A percentile compares a stretch with the other conserved stretches of the same genome.
These are phyloP conservation scores for Ephydatia muelleri DNA, from an alignment of 37 sponge, comb jelly and placozoan species.

Conservation along the genomic window DNA sequence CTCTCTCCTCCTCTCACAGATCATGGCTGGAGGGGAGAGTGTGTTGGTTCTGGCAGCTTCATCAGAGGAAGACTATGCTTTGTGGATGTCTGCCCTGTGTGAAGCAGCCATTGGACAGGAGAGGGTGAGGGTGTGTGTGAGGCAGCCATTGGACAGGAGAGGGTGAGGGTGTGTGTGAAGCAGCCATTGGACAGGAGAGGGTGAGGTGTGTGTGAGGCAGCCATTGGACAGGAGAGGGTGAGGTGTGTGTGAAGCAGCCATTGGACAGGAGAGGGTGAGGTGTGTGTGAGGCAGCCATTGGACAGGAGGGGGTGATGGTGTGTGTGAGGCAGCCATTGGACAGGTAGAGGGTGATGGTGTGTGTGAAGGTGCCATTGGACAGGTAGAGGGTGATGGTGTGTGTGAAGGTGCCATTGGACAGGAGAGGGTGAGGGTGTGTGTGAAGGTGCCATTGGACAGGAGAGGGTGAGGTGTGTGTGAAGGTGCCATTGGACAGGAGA, in stretches of 20 bases:
- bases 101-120: conserved; percentile 30
- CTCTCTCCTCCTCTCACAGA: neutral
- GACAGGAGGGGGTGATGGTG: too few relatives aligned
- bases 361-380: too few relatives aligned
- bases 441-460: too few relatives aligned
- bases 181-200: neutral
- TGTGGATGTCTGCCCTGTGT: conserved; percentile 74
- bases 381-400: too few relatives aligned
- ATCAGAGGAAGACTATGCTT: conserved; percentile 54
- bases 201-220: conserved; percentile 4
- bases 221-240: neutral
- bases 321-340: conserved; percentile 6
- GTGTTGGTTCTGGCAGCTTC: conserved; percentile 36
- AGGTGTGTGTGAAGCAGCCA: neutral
- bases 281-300: conserved; percentile 3
- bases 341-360: too few relatives aligned
- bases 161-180: neutral
- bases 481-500: conserved; percentile 4
- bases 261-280: too few relatives aligned
- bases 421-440: neutral
- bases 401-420: too few relatives aligned
- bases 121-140: conserved; percentile 16
- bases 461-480: neutral
- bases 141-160: neutral
- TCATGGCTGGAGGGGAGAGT: conserved; percentile 9